phyloP scores from a whole-genome alignment of 2,797 vertebrate genomes.

The Rhadinocentrus ornatus region DNA sequence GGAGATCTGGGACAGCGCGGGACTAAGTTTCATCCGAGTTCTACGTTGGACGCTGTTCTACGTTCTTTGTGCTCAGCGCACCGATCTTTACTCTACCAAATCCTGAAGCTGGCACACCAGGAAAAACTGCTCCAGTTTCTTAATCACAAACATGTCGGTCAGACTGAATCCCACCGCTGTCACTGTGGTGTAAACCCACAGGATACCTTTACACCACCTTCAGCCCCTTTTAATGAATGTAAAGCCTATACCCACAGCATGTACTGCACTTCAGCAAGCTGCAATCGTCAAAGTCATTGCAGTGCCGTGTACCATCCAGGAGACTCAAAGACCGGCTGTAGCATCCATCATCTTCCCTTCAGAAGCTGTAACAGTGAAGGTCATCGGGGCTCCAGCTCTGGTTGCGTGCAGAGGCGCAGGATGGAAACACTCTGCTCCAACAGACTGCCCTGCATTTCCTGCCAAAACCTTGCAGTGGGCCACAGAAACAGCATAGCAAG shows the following conservation, averaged over 20 bases:
- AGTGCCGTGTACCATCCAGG: conserved; percentile 35
- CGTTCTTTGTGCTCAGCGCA: conserved; percentile 91
- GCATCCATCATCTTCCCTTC: conserved; percentile 40
- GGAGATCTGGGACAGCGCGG: conserved; percentile 82
- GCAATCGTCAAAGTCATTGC: conserved; percentile 49
- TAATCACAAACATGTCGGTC: conserved; percentile 66
- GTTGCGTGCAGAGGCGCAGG: conserved; percentile 83
- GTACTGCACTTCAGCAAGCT: conserved; percentile 43
- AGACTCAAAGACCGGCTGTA: conserved; percentile 58
- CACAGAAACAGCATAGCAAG: conserved; percentile 79
- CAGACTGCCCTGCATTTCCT: conserved; percentile 85
- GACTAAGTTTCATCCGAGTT: conserved; percentile 74
- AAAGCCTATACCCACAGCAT: conserved; percentile 54
- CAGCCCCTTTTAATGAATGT: conserved; percentile 79
- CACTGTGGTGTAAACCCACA: conserved; percentile 76
- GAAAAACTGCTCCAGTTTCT: conserved; percentile 80
- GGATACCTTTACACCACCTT: conserved; percentile 56
- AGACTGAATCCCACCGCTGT: conserved; percentile 80
- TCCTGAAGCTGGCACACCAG: conserved; percentile 90
- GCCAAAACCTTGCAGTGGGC: conserved; percentile 83
- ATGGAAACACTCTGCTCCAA: conserved; percentile 84
- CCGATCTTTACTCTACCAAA: conserved; percentile 88
- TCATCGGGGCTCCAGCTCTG: conserved; percentile 50
- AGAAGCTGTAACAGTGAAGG: conserved; percentile 54
- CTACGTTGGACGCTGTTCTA: conserved; percentile 88